Conservation (phyloP, 2,113 vertebrate genomes). For the Spea bombifrons region DNA sequence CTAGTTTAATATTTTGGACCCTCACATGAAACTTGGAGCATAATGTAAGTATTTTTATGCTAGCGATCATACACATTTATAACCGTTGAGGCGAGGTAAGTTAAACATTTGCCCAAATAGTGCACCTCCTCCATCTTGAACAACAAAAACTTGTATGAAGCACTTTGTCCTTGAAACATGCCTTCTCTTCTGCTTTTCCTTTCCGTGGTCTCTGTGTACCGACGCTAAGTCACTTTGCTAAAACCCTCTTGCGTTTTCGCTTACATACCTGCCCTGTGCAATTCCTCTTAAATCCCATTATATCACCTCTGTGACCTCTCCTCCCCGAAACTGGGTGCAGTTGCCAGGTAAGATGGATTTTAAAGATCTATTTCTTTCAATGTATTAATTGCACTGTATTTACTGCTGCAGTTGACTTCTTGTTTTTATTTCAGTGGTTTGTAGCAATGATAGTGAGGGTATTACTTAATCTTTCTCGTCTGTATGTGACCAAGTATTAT, state of each 20-base stretch:
- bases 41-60: constrained; percentile 73
- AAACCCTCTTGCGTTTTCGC: constrained; percentile 26
- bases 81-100: constrained; percentile 77
- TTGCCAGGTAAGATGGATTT: constrained; percentile 77
- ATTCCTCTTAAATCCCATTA: constrained; percentile 62
- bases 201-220: constrained; percentile 68
- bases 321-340: constrained; percentile 5
- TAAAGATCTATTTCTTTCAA: constrained; percentile 55
- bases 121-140: not conserved
- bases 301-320: constrained; percentile 68
- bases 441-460: constrained; percentile 64
- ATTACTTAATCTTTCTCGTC: constrained; percentile 61
- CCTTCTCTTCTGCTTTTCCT: constrained; percentile 57
- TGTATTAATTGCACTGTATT: constrained; percentile 59
- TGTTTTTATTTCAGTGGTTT: constrained; percentile 66
- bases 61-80: constrained; percentile 66
- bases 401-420: constrained; percentile 62
- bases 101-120: constrained; percentile 46
- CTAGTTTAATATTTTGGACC: constrained; percentile 7
- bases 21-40: constrained; percentile 60
- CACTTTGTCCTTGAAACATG: constrained; percentile 51
- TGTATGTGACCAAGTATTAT: constrained; percentile 54
- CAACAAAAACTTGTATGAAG: not conserved
- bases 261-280: constrained; percentile 55
- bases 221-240: not conserved